Evolutionary conservation across 2,113 vertebrate genomes (phyloP).

Genomic region (Odontesthes bonariensis): DNA sequence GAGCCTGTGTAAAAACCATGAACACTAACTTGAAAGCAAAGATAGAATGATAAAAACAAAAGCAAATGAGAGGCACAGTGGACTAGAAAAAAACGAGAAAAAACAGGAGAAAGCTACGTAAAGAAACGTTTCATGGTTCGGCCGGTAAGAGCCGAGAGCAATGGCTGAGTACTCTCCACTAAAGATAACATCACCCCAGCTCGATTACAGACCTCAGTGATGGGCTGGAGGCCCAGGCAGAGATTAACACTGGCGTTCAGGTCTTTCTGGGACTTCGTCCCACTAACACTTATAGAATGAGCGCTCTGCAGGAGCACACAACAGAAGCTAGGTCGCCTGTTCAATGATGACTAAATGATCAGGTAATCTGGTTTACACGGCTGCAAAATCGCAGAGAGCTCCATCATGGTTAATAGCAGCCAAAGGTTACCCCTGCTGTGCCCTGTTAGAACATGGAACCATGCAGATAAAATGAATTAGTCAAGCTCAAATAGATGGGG

Average conservation of each 20-base stretch:
- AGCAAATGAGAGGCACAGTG: slow-evolving; percentile 4
- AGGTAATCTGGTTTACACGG: slow-evolving; percentile 73
- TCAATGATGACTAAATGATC: slow-evolving; percentile 68
- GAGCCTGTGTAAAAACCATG: not conserved
- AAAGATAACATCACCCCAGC: slow-evolving; percentile 61
- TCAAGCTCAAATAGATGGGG: slow-evolving; percentile 29
- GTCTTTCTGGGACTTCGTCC: slow-evolving; percentile 68
- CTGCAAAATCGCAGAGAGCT: slow-evolving; percentile 63
- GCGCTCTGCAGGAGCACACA: slow-evolving; percentile 57
- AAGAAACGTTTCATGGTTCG: slow-evolving; percentile 18
- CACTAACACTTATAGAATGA: slow-evolving; percentile 69
- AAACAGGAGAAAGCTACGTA: slow-evolving; percentile 29
- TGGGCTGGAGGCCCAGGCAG: slow-evolving; percentile 65
- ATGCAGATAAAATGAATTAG: slow-evolving; percentile 58
- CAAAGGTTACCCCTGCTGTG: slow-evolving; percentile 51
- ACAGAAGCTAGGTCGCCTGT: slow-evolving; percentile 55
- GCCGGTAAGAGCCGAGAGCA: slow-evolving; percentile 40
- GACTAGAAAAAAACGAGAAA: slow-evolving; percentile 23
- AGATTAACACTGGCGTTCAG: slow-evolving; percentile 62
- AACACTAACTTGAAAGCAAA: not conserved
- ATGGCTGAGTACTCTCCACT: slow-evolving; percentile 63
- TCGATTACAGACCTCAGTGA: slow-evolving; percentile 62
- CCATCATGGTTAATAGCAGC: slow-evolving; percentile 48
- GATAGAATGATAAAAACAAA: not conserved
- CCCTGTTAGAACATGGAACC: slow-evolving; percentile 57